Base-by-base conservation (phyloP, 2,888 invertebrate species). In the Cataglyphis albicans region DNA sequence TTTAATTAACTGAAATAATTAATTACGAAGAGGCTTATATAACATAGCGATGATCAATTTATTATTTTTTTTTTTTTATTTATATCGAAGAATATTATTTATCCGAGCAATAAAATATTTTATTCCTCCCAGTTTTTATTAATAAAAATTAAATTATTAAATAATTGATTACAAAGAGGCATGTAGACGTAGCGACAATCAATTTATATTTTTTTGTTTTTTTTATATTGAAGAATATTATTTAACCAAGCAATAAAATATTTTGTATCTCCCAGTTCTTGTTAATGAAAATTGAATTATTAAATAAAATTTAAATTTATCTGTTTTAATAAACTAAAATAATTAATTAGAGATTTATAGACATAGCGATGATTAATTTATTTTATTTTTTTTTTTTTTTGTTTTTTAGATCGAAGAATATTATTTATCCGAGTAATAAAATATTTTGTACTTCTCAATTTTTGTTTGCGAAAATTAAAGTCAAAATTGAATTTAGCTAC, bases 1-100 rank as follows among this genome's bases (percentile, higher is more conserved):
- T 65, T 55, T 7, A 67, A 25, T 55, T 9, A 1, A 52, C 18
- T 21, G 21, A 64, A 63, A 74, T 35, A 21, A 74, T 57, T 48
- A 48, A 32, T 52, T 6, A 25, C 25, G 15, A 35, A 35, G n/a
- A 61, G 7, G 7, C 29, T 35, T 10, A 57, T 38, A 21, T 21
- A 3, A 38, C 2, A 18, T 15, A 18, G 6, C 10, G 6, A 12
- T 12, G 18, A 57, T n/a, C 12, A 21, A 57, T 52, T 52, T n/a
- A 48, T n/a, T 52, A 2, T 6, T 6, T 44, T 38, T 38, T n/a
- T 15, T 44, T 44, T 7, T 44, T 12, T 48, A 18, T 18, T 48
- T 48, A 18, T 48, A 48, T 48, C 1, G 48, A 1, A 18, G 18
- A 48, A 48, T 18, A 48, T 48, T 48, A 48, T 48, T 48, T 35